Percentiles rank a stretch among this genome's conserved stretches.
phyloP scores from a whole-genome alignment of 2,888 invertebrate species.

The Orthosia incerta region DNA sequence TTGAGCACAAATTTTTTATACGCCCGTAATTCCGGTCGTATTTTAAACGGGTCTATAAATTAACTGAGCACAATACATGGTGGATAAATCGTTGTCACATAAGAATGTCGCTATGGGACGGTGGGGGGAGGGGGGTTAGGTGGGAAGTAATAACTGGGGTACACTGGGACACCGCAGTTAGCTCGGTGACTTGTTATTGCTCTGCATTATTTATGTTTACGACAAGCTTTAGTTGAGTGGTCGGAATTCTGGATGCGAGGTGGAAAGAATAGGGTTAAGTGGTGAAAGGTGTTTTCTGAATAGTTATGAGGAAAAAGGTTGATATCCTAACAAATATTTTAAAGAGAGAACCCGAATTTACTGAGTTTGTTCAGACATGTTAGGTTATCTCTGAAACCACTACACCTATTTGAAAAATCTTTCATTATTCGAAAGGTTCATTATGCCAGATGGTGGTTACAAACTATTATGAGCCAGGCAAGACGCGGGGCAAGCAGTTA shows the following conservation, averaged over 20 bases:
- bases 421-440: too few relatives aligned
- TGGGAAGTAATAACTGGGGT: constrained; percentile 85
- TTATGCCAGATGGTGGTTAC: too few relatives aligned
- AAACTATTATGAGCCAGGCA: too few relatives aligned
- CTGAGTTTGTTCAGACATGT: too few relatives aligned
- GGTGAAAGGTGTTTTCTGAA: constrained; percentile 13
- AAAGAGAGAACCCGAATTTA: too few relatives aligned
- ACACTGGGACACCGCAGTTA: constrained; percentile 87
- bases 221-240: constrained; percentile 76
- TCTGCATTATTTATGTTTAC: constrained; percentile 87
- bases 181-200: constrained; percentile 86
- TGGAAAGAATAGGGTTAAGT: constrained; percentile 24
- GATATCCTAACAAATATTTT: too few relatives aligned
- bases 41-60: constrained; percentile 87
- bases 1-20: constrained; percentile 73
- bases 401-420: too few relatives aligned
- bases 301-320: not conserved
- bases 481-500: too few relatives aligned
- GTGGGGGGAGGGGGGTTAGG: constrained; percentile 73
- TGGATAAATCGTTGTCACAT: constrained; percentile 90
- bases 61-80: constrained; percentile 87
- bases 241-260: constrained; percentile 20
- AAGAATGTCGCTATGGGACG: constrained; percentile 88
- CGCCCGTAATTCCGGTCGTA: constrained; percentile 81
- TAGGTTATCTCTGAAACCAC: too few relatives aligned